Base-by-base conservation (phyloP, 2,113 vertebrate species). In the Aldabrachelys gigantea region DNA sequence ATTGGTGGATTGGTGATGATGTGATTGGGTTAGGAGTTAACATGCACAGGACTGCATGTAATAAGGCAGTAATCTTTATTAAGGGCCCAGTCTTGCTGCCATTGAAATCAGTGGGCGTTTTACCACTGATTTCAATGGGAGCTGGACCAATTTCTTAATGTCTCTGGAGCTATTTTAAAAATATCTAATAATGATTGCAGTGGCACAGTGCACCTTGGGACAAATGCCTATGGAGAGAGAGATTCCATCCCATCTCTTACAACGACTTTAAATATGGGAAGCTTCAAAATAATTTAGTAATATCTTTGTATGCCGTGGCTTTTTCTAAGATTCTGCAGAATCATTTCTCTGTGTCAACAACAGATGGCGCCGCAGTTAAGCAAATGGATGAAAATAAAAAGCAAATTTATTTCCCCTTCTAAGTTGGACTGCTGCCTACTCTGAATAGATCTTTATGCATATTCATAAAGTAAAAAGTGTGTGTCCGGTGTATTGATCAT, bases 291-390 rank as follows among this genome's bases (percentile, higher is more conserved):
- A 78, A 50, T 81, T 8, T 12, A 72, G 76, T 22, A 13, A 1
- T 10, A 12, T 47, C 47, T 35, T 27, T 8, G 54, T 54, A 13
- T 62, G 53, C n/a, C 62, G 3, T 14, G 52, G 47, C 0, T 1
- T 4, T 14, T 85, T 65, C n/a, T 62, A 11, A 3, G 57, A 41
- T 65, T 41, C 76, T 75, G 80, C 2, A 22, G 57, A 47, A 31
- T 80, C 41, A 35, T 87, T 95, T 91, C 91, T 53, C 22, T 25
- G 91, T 89, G 10, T 5, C 0, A 92, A 84, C 98, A 97, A 98
- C 98, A 98, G 98, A 97, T 98, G 98, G 98, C 98, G 96, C 92
- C 92, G 38, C 96, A 89, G 97, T 97, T 97, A 98, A 98, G 96
- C 94, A 97, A 97, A 98, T 98, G 92, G 79, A n/a, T 80, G n/a